phyloP scores from a whole-genome alignment of 2,797 vertebrate species.

The Onychomys arenicola region DNA sequence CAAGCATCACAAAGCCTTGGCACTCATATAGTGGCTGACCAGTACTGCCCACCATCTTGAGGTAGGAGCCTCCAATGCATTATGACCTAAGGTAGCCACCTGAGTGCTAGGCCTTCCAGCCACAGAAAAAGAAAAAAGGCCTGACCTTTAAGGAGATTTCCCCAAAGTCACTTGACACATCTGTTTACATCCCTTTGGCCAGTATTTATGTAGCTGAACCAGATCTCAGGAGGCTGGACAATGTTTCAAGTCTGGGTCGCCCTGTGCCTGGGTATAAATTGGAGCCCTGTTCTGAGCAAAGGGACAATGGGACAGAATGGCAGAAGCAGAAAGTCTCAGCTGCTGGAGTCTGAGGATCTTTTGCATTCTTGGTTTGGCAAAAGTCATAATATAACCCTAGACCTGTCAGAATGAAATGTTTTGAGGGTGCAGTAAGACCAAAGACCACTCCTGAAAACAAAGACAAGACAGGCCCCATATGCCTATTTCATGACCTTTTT shows the following conservation, averaged over 20 bases:
- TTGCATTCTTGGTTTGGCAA: neutral
- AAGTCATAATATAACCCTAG: too few relatives aligned
- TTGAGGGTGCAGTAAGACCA: too few relatives aligned
- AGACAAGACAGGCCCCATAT: too few relatives aligned
- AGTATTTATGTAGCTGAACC: neutral
- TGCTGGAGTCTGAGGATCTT: neutral
- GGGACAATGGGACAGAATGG: neutral
- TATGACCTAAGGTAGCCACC: too few relatives aligned
- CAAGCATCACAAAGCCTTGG: too few relatives aligned
- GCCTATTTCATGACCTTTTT: too few relatives aligned
- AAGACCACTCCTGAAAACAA: too few relatives aligned
- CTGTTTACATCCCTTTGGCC: constrained; percentile 21
- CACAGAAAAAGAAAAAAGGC: neutral
- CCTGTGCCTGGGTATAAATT: constrained; percentile 16
- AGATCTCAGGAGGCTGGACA: neutral
- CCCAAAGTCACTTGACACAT: constrained; percentile 14
- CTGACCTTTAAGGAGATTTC: neutral
- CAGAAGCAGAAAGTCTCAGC: neutral
- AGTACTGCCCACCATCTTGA: neutral
- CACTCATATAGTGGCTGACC: neutral
- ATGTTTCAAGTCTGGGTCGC: neutral
- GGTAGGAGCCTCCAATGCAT: neutral
- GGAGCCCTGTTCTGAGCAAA: neutral
- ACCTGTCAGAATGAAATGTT: too few relatives aligned
- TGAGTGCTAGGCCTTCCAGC: neutral